These are phyloP conservation scores for Burhinus bistriatus DNA, from an alignment of 2,113 vertebrate species.

Conservation along the genomic window DNA sequence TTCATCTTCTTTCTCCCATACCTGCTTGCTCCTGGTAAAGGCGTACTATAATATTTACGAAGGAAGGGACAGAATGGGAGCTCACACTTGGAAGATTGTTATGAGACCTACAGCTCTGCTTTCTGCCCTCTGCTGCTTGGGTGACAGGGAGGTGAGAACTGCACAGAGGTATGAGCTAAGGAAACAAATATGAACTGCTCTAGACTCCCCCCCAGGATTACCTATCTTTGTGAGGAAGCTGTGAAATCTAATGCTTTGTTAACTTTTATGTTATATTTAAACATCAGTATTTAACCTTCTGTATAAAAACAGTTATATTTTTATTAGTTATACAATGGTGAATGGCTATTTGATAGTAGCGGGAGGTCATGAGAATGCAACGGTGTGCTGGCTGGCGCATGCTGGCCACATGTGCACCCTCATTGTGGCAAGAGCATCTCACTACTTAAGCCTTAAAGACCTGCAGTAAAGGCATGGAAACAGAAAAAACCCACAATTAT, in stretches of 20 bases:
- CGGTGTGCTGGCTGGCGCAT: background rate
- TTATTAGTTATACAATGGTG: background rate
- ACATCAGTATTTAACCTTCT: background rate
- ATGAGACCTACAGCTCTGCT: background rate
- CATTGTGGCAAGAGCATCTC: background rate
- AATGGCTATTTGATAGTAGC: background rate
- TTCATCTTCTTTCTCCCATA: background rate
- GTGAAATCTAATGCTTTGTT: background rate
- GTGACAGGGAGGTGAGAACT: background rate
- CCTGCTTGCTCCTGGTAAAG: background rate
- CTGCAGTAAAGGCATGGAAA: background rate
- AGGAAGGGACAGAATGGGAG: background rate
- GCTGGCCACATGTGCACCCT: background rate
- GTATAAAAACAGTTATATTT: background rate
- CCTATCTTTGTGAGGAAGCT: background rate
- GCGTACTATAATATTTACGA: background rate
- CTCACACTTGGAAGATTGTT: background rate
- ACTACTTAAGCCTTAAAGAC: background rate
- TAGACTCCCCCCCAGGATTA: background rate
- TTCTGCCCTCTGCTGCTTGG: background rate
- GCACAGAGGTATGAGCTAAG: background rate
- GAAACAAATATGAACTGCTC: background rate
- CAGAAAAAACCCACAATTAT: background rate
- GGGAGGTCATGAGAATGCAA: rapidly evolving
- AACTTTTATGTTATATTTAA: background rate